Evolutionary conservation across 2,888 invertebrate genomes (phyloP).

Genomic region (Tenthredo notha): DNA sequence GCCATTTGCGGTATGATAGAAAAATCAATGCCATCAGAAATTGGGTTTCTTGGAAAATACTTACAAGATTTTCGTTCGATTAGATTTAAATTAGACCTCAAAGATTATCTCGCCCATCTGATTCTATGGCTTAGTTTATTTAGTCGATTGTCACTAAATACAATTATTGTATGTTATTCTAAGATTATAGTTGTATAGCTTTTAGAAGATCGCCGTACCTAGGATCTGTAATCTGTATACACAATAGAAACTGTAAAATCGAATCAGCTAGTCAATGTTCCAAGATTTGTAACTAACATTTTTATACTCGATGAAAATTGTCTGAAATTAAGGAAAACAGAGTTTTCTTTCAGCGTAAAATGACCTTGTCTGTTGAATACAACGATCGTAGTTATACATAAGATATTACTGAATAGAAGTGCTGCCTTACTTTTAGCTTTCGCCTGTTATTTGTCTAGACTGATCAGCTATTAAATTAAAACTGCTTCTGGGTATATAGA

Average conservation of each 20-base stretch:
- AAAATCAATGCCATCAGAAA: not conserved
- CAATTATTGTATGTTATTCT: not conserved
- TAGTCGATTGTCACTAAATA: not conserved
- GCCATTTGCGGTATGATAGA: not conserved
- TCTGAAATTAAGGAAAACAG: not conserved
- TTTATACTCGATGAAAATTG: not conserved
- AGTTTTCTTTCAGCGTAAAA: not conserved
- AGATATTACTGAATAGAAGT: constrained; percentile 62
- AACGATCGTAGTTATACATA: not conserved
- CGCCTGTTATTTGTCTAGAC: constrained; percentile 55
- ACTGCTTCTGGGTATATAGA: constrained; percentile 58
- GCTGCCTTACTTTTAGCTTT: constrained; percentile 65
- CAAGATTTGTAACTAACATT: constrained; percentile 14
- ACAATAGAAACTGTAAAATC: too few relatives aligned
- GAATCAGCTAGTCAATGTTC: not conserved
- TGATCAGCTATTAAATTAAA: constrained; percentile 56
- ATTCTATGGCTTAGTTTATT: not conserved
- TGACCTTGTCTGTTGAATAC: not conserved
- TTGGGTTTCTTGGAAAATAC: not conserved
- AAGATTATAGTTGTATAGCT: not conserved
- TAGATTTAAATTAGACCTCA: not conserved
- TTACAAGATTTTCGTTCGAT: not conserved
- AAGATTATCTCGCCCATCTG: not conserved
- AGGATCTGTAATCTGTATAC: not conserved
- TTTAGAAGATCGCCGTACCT: not conserved